Evolutionary conservation across 2,797 vertebrate genomes (phyloP), one percentile per base, ranked within the genome.

Genomic region (Gymnoscopelus microlampas): DNA sequence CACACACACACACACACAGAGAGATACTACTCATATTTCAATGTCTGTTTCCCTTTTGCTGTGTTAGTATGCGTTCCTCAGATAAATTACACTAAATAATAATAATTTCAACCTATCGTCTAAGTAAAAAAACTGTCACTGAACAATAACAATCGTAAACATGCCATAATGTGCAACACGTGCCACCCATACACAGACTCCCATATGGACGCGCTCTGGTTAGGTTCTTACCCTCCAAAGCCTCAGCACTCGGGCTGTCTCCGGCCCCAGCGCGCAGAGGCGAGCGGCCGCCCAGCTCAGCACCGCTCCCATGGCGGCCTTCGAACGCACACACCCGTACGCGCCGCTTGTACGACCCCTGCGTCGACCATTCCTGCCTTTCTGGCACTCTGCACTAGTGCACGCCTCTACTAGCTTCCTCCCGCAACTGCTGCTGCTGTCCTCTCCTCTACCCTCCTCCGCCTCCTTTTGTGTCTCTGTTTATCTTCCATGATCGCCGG

Each of bases 201-300:
- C n/a, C 15, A 7, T 3, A 13, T 5, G 35, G 14, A 7, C 29
- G 23, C 61, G 10, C 39, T 35, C 51, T 55, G 32, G 8, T 57
- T 3, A 60, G 63, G 54, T 67, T 88, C 91, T 92, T 83, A 91
- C 91, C 76, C 51, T 85, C 69, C 71, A 83, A 26, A 35, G 67
- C 53, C 76, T 79, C 56, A 78, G 13, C 29, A 73, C 35, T 15
- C 53, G 62, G 12, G 66, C 71, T 56, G 70, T 73, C 10, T 79
- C 72, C 77, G 85, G 68, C 54, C 87, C 47, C 65, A 89, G 50
- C 70, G 60, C 64, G 67, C 26, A 80, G 50, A 90, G 32, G 0
- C 53, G 79, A 64, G 69, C 44, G 14, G 76, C 50, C 19, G 88
- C 81, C 90, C 90, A 91, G 75, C 88, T 92, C 44, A 92, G 72